Base-by-base conservation (phyloP, 1,140 invertebrate species). In the Andrena cerasifolii region DNA sequence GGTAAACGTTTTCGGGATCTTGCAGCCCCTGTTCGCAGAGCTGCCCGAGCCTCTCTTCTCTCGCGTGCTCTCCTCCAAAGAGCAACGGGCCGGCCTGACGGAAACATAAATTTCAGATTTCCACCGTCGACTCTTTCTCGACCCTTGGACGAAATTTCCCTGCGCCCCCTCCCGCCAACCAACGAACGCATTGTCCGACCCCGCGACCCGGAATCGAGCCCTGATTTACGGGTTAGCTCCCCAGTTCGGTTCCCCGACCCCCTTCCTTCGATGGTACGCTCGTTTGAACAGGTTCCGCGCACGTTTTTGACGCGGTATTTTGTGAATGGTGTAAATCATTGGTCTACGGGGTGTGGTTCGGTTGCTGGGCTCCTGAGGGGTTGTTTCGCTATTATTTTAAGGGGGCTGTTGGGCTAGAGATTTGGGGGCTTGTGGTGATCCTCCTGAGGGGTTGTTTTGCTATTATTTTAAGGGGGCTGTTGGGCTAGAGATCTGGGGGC, bases 1-100 rank as follows among this genome's bases (percentile, higher is more conserved):
- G 71, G 82, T 84, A 84, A 84, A 84, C 82, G 82, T 84, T 84
- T 83, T 83, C 70, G 80, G 80, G 83, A 79, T 83, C 72, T 79
- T 18, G 43, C 66, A 33, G 26, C 75, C 66, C 82, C 82, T 79
- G 51, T 75, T 54, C 63, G 18, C 40, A 54, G 56, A 77, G 75
- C 66, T 71, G 75, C 47, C n/a, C n/a, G n/a, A 36, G 61, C 58
- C 43, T 36, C 43, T n/a, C 33, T 59, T 40, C n/a, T 47, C 56
- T 51, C 14, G 12, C 56, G 24, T 18, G 65, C 54, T 59, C 54
- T 59, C 54, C 65, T 68, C 59, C 40, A 70, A 21, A 43, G 54
- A 36, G 53, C 65, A 53, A 40, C 36, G 36, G 65, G 18, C 8
- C 40, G 12, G 18, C 40, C 28, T 61, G 66, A 70, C 65, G 66